These are phyloP conservation scores for Lasioglossum villosulum DNA, from an alignment of 2,888 invertebrate species.

Conservation along the genomic window DNA sequence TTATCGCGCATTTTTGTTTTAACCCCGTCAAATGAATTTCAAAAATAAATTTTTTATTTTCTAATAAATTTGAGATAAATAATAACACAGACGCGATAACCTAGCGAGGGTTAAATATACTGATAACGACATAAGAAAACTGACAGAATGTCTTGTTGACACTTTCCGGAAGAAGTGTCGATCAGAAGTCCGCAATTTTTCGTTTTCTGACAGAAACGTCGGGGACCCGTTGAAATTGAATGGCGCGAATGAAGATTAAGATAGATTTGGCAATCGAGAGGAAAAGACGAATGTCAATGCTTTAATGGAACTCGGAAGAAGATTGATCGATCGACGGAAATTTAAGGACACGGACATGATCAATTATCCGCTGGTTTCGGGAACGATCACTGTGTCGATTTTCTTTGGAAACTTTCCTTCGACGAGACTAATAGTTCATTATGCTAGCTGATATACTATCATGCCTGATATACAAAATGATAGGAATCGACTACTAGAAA, in stretches of 20 bases:
- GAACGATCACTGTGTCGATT: background rate
- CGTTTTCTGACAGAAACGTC: background rate
- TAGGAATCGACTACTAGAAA: too few relatives aligned
- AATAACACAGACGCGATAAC: too few relatives aligned
- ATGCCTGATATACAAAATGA: too few relatives aligned
- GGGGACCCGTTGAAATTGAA: background rate
- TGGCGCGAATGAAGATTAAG: background rate
- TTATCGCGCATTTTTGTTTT: too few relatives aligned
- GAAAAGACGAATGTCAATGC: background rate
- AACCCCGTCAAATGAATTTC: too few relatives aligned
- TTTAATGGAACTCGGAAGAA: slow-evolving; percentile 7
- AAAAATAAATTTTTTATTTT: too few relatives aligned
- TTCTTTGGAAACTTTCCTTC: background rate
- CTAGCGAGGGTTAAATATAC: too few relatives aligned
- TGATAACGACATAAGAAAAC: background rate
- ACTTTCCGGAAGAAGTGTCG: background rate
- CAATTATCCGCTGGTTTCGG: background rate
- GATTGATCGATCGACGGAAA: slow-evolving; percentile 8
- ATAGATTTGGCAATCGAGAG: background rate
- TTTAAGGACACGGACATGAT: background rate
- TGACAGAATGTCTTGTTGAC: too few relatives aligned
- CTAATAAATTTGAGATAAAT: too few relatives aligned
- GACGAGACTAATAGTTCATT: background rate
- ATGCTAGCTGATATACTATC: background rate
- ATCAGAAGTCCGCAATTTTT: background rate